Evolutionary conservation across 2,888 invertebrate species (phyloP), one percentile per base, ranked within the genome.

Genomic region (Lydus trimaculatus): DNA sequence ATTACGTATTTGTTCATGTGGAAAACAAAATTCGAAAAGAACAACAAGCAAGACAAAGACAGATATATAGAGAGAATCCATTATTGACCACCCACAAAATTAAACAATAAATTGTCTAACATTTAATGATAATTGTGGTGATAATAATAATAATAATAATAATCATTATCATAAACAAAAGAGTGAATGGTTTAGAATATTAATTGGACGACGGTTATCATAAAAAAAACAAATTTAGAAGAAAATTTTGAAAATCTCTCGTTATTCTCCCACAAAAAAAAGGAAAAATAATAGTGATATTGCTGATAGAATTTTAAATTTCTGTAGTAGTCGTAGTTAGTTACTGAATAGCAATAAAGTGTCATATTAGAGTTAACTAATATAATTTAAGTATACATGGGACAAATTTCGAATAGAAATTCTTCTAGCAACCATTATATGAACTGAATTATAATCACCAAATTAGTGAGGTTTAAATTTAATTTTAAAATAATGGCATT

Each of bases 351-450:
- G 48, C 48, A 48, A 48, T 48, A 48, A 48, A 43, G 20, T 48
- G 48, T 48, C 48, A 48, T 48, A 48, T 48, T 48, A 48, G 20
- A n/a, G 20, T 48, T 43, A 20, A 48, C 48, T 48, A 48, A 48
- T 48, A 48, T 48, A 48, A 48, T 48, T 48, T 20, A 48, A 48
- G 48, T 48, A 1, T 9, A 48, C 20, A 9, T 43, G 48, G 9
- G 48, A 48, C 48, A 20, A 48, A 48, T 20, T 48, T 48, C 48
- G 48, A 48, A 48, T 48, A 48, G 48, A 48, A 48, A 48, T 48
- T 48, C 48, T 20, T 48, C 20, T 20, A 8, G 17, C 5, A n/a
- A 43, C n/a, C n/a, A 17, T 17, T 43, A 43, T 43, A n/a, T 43
- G 39, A 48, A 48, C 48, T 20, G 48, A 48, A 48, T 48, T 48